Conservation (phyloP, 2,113 vertebrate genomes). For the Poecilia latipinna region DNA sequence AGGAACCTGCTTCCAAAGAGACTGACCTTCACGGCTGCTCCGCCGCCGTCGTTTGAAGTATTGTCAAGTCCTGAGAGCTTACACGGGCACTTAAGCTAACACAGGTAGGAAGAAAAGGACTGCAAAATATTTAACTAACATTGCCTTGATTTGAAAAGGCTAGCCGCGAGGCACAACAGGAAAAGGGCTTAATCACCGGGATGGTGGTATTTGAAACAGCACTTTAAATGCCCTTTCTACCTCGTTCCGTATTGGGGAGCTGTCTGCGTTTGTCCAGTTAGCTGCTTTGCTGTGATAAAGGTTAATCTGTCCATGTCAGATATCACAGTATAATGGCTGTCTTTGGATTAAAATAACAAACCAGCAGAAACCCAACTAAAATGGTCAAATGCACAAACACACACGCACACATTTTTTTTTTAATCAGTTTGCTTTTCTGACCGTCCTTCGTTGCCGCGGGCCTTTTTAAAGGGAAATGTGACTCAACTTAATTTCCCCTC, state of each 20-base stretch:
- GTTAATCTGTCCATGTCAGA: conserved; percentile 72
- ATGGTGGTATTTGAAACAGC: conserved; percentile 68
- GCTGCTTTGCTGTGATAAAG: conserved; percentile 64
- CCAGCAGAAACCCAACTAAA: conserved; percentile 24
- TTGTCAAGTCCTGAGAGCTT: conserved; percentile 62
- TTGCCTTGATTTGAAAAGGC: conserved; percentile 63
- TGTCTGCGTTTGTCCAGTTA: conserved; percentile 65
- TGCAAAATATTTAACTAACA: conserved; percentile 68
- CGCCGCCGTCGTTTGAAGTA: conserved; percentile 63
- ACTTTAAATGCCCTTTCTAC: conserved; percentile 70
- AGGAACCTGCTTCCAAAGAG: conserved; percentile 60
- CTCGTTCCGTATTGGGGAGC: conserved; percentile 69
- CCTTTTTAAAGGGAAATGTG: conserved; percentile 30
- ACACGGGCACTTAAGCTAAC: conserved; percentile 55
- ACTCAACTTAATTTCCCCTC: conserved; percentile 29
- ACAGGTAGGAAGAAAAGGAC: conserved; percentile 48
- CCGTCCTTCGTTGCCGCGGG: conserved; percentile 5
- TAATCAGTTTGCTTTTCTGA: conserved; percentile 8
- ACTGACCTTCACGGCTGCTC: conserved; percentile 71
- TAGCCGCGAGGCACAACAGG: conserved; percentile 55
- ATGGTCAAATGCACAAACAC: not conserved
- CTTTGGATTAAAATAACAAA: conserved; percentile 70
- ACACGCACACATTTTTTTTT: conserved; percentile 1
- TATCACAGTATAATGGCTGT: conserved; percentile 62
- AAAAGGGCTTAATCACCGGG: conserved; percentile 54